A percentile compares a stretch with the other conserved stretches of the same genome.
Conservation (phyloP, 2,888 invertebrate genomes). For the Oscheius sp. region DNA sequence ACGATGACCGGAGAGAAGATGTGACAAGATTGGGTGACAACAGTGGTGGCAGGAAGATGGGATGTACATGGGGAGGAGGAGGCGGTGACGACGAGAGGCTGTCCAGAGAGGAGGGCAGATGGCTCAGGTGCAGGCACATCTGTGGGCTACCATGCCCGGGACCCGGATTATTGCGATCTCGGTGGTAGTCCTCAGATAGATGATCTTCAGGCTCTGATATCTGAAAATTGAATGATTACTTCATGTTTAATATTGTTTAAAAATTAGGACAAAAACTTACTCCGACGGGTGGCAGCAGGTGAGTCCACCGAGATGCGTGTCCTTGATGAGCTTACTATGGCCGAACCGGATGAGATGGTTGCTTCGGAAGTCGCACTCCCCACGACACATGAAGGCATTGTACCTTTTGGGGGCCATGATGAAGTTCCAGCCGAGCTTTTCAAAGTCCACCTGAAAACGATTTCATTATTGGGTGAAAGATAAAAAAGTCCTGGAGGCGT, state of each 20-base stretch:
- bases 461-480: slow-evolving; percentile 74
- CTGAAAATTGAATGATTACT: neutral
- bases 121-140: slow-evolving; percentile 88
- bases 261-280: neutral
- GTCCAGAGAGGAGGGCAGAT: neutral
- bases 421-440: slow-evolving; percentile 96
- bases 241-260: neutral
- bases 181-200: slow-evolving; percentile 74
- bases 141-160: slow-evolving; percentile 93
- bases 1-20: too few species aligned
- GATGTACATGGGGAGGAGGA: too few species aligned
- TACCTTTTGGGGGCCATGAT: slow-evolving; percentile 94
- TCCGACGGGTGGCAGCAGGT: slow-evolving; percentile 93
- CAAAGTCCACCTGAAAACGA: slow-evolving; percentile 85
- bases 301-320: neutral
- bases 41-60: too few species aligned
- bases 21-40: too few species aligned
- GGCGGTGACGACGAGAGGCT: too few species aligned
- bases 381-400: slow-evolving; percentile 94
- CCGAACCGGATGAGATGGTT: slow-evolving; percentile 81
- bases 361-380: slow-evolving; percentile 87
- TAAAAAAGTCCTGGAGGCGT: neutral
- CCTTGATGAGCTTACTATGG: slow-evolving; percentile 78
- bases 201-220: slow-evolving; percentile 84
- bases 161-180: slow-evolving; percentile 77